Percentiles rank a stretch among this genome's conserved stretches.
Conservation (phyloP, 1,140 invertebrate genomes). For the Drosophila yakuba region DNA sequence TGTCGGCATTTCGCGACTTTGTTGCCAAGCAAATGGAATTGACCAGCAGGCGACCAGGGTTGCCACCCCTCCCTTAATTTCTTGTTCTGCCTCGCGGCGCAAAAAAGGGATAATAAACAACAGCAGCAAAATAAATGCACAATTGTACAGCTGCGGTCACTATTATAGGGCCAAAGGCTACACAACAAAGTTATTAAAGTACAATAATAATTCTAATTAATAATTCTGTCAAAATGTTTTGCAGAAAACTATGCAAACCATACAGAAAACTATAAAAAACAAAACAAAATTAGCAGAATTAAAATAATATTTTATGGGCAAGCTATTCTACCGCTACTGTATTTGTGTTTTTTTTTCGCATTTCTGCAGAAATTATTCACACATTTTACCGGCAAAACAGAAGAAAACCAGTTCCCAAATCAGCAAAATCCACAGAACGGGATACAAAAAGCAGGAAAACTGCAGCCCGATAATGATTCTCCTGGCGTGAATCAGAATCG, state of each 20-base stretch:
- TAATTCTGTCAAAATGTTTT: too few species aligned
- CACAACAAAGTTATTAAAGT: not conserved
- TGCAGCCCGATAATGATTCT: constrained; percentile 22
- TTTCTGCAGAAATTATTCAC: constrained; percentile 30
- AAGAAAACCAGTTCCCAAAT: constrained; percentile 29
- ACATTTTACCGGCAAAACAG: constrained; percentile 32
- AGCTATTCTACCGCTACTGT: not conserved
- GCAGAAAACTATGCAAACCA: too few species aligned
- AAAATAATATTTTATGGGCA: too few species aligned
- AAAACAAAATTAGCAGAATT: too few species aligned
- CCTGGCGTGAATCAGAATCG: constrained; percentile 17
- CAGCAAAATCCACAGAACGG: not conserved
- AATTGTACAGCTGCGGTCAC: not conserved
- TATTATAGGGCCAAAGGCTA: not conserved
- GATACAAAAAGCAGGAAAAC: constrained; percentile 1
- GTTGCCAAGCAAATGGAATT: constrained; percentile 48
- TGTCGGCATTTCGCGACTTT: constrained; percentile 27
- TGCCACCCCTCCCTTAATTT: constrained; percentile 21
- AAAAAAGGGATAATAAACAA: not conserved
- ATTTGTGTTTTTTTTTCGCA: not conserved
- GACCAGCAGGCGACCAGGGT: constrained; percentile 31
- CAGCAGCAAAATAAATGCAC: not conserved
- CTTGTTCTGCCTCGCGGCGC: not conserved
- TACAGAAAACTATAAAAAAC: too few species aligned
- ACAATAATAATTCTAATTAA: not conserved